Evolutionary conservation across 2,888 invertebrate genomes (phyloP).

Genomic region (Laothoe populi): DNA sequence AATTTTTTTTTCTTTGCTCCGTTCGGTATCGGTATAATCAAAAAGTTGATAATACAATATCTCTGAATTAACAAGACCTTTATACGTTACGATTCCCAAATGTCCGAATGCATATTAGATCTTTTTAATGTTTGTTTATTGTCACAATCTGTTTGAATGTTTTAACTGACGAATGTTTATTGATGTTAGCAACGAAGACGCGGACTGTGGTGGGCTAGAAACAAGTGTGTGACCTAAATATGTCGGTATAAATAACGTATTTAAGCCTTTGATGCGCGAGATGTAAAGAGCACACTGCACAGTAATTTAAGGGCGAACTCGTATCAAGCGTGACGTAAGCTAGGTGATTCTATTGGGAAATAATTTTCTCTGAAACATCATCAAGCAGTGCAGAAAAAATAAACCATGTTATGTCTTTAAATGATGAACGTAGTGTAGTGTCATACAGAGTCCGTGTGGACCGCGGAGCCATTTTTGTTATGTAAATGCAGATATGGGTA

Average conservation of each 20-base stretch:
- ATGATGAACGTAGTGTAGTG: neutral
- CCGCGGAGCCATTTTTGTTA: no score
- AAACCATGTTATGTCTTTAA: neutral
- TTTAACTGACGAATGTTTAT: constrained; percentile 16
- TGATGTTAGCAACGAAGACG: constrained; percentile 24
- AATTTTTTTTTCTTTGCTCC: no score
- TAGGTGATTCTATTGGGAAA: neutral
- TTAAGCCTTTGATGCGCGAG: constrained; percentile 39
- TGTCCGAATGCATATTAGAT: neutral
- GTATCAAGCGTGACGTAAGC: neutral
- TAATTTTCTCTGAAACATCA: constrained; percentile 1
- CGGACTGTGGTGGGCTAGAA: constrained; percentile 26
- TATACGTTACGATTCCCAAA: neutral
- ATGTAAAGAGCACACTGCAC: constrained; percentile 36
- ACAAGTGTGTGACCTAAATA: constrained; percentile 33
- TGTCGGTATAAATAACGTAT: constrained; percentile 33
- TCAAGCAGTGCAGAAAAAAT: no score
- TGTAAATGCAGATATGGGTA: no score
- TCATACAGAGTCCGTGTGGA: neutral
- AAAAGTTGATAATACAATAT: neutral
- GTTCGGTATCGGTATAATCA: no score
- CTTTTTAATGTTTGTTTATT: constrained; percentile 6
- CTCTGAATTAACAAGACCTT: neutral
- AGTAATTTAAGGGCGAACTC: constrained; percentile 31
- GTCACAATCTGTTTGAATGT: neutral